phyloP scores from a whole-genome alignment of 2,888 invertebrate genomes.

The Apantesis nais region DNA sequence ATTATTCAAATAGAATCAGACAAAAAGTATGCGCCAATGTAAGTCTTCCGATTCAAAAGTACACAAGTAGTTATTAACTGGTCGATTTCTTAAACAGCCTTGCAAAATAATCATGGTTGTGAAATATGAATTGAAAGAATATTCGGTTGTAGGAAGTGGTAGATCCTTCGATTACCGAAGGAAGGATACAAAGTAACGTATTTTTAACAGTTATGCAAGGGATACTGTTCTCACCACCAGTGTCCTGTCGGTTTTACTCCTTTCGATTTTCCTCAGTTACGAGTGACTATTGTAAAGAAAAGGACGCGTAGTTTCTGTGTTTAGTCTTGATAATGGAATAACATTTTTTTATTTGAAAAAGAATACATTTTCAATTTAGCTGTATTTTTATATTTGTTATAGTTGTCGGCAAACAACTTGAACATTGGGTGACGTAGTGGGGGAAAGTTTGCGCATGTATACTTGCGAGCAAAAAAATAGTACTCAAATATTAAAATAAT shows the following conservation, averaged over 20 bases:
- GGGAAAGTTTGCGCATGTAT: too few species aligned
- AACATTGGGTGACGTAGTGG: too few species aligned
- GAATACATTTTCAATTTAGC: too few species aligned
- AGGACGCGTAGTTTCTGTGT: conserved; percentile 27
- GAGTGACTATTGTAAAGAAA: conserved; percentile 19
- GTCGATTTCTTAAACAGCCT: conserved; percentile 26
- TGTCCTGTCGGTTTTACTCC: conserved; percentile 10
- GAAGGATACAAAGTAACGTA: conserved; percentile 39
- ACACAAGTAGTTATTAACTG: neutral
- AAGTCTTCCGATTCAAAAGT: neutral
- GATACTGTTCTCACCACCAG: conserved; percentile 30
- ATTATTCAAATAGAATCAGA: neutral
- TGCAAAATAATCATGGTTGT: conserved; percentile 27
- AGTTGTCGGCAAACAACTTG: too few species aligned
- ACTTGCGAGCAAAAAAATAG: too few species aligned
- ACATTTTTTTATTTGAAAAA: conserved; percentile 33
- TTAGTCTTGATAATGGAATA: conserved; percentile 26
- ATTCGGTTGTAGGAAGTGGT: conserved; percentile 15
- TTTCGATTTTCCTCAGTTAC: conserved; percentile 32
- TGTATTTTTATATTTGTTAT: too few species aligned
- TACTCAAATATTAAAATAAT: too few species aligned
- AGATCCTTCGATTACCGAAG: conserved; percentile 32
- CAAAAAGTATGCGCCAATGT: neutral
- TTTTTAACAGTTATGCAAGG: conserved; percentile 18
- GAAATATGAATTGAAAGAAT: conserved; percentile 18